Conservation (phyloP, 1,140 invertebrate genomes). For the Magallana gigas region DNA sequence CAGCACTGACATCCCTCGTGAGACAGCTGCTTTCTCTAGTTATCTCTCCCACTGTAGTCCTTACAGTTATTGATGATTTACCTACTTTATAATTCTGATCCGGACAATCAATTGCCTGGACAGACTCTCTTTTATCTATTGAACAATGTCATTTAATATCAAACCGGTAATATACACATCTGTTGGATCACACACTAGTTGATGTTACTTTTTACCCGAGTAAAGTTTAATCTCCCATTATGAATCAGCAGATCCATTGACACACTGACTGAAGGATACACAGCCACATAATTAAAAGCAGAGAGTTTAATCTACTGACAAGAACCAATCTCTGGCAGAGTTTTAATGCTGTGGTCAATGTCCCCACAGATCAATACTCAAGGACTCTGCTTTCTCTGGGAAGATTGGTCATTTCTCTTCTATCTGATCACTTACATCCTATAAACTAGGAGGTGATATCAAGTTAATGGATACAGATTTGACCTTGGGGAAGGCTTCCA, state of each 20-base stretch:
- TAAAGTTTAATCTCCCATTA: neutral
- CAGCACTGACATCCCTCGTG: neutral
- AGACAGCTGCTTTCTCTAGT: neutral
- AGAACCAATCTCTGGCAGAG: neutral
- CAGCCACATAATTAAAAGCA: neutral
- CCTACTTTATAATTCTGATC: too few relatives aligned
- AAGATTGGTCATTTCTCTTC: too few relatives aligned
- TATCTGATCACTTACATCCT: too few relatives aligned
- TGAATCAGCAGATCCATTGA: neutral
- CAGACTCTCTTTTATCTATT: slow-evolving; percentile 2
- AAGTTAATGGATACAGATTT: too few relatives aligned
- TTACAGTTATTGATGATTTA: too few relatives aligned
- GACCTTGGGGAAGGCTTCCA: too few relatives aligned
- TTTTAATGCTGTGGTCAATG: slow-evolving; percentile 14
- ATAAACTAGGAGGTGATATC: too few relatives aligned
- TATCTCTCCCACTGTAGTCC: neutral
- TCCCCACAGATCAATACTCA: neutral
- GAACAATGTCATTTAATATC: neutral
- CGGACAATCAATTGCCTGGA: neutral
- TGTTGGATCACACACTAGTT: neutral
- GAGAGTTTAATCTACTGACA: neutral
- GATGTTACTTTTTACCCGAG: neutral
- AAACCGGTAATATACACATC: neutral
- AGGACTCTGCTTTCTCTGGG: neutral
- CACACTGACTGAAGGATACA: neutral